phyloP scores from a whole-genome alignment of 2,888 invertebrate species.

The Dione juno region DNA sequence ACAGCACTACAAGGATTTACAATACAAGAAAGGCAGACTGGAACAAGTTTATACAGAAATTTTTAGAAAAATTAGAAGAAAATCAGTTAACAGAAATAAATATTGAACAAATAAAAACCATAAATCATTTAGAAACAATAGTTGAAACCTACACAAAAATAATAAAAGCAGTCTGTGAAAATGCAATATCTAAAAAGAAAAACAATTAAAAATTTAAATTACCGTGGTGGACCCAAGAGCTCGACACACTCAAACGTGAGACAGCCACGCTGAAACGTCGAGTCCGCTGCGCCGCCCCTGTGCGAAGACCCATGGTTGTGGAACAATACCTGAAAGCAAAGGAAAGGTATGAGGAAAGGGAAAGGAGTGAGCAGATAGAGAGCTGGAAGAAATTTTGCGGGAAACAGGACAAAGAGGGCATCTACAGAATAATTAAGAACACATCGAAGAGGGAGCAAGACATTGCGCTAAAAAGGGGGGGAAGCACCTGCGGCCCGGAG shows the following conservation, averaged over 20 bases:
- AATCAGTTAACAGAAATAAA: too few relatives aligned
- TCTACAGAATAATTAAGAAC: conserved; percentile 43
- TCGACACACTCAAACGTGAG: neutral
- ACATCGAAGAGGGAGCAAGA: too few relatives aligned
- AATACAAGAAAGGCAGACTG: conserved; percentile 40
- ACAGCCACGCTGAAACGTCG: too few relatives aligned
- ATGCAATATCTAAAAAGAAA: conserved; percentile 18
- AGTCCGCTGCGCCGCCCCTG: too few relatives aligned
- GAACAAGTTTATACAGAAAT: conserved; percentile 27
- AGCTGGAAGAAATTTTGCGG: too few relatives aligned
- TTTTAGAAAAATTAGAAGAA: conserved; percentile 14
- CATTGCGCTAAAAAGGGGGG: too few relatives aligned
- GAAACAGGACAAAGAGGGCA: too few relatives aligned
- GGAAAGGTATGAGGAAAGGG: too few relatives aligned
- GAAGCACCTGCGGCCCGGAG: too few relatives aligned
- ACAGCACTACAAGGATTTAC: conserved; percentile 30
- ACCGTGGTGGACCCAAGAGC: conserved; percentile 26
- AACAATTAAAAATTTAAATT: conserved; percentile 8
- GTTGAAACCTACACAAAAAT: conserved; percentile 13
- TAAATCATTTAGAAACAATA: neutral
- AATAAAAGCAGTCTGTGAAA: conserved; percentile 10
- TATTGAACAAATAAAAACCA: conserved; percentile 3
- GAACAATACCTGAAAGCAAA: too few relatives aligned
- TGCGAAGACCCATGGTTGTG: too few relatives aligned
- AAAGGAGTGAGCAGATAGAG: too few relatives aligned